A percentile compares a stretch with the other conserved stretches of the same genome.
These are phyloP conservation scores for Drosophila dunni DNA, from an alignment of 1,140 invertebrate genomes.

Conservation along the genomic window DNA sequence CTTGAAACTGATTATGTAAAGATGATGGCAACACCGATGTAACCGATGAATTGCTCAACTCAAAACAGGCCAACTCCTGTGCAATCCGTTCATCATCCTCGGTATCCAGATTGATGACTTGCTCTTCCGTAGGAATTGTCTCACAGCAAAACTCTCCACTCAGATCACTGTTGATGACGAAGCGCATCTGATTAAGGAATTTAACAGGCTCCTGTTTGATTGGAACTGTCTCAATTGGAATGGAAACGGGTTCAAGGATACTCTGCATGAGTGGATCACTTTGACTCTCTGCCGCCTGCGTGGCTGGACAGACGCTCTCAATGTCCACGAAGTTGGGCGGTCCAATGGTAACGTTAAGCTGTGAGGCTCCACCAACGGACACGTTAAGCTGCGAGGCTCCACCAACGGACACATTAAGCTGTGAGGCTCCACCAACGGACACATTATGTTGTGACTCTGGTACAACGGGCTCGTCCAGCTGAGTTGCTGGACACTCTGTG, in stretches of 20 bases:
- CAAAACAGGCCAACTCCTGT: slow-evolving; percentile 11
- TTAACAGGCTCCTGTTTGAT: slow-evolving; percentile 28
- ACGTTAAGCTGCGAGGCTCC: slow-evolving; percentile 16
- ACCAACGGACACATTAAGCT: slow-evolving; percentile 12
- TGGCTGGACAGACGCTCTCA: slow-evolving; percentile 5
- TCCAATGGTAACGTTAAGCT: slow-evolving; percentile 1
- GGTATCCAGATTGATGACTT: slow-evolving; percentile 28
- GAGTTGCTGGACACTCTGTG: slow-evolving; percentile 7
- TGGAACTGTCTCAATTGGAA: neutral
- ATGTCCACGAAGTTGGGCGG: slow-evolving; percentile 34
- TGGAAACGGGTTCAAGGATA: neutral
- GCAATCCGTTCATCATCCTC: slow-evolving; percentile 8
- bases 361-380: slow-evolving; percentile 16
- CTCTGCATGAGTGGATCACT: slow-evolving; percentile 31
- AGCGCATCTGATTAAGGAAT: slow-evolving; percentile 32
- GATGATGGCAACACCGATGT: neutral
- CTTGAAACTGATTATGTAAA: neutral
- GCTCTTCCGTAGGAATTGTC: slow-evolving; percentile 9
- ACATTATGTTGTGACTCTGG: slow-evolving; percentile 20
- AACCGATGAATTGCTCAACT: neutral
- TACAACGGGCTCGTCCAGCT: slow-evolving; percentile 9
- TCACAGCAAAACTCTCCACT: slow-evolving; percentile 27
- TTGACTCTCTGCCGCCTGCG: neutral
- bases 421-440: slow-evolving; percentile 15
- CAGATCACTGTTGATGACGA: neutral